Evolutionary conservation across 2,888 invertebrate genomes (phyloP).

Genomic region (Aleiodes leptofemur): DNA sequence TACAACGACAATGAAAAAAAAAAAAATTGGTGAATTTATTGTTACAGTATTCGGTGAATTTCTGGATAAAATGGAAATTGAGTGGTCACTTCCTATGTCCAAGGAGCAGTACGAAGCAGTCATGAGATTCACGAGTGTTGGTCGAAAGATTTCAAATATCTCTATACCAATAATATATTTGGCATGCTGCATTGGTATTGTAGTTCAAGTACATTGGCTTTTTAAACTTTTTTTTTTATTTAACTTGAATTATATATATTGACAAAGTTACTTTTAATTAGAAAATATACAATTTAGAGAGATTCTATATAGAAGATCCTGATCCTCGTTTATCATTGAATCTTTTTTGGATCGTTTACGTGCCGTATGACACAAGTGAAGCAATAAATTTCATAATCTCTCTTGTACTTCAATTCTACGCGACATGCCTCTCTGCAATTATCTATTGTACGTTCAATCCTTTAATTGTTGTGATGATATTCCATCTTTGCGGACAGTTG

Average conservation of each 20-base stretch:
- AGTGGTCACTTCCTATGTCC: constrained; percentile 46
- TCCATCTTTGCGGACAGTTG: constrained; percentile 53
- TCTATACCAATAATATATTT: constrained; percentile 54
- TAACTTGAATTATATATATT: constrained; percentile 1
- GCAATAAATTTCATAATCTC: constrained; percentile 38
- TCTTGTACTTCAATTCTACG: constrained; percentile 46
- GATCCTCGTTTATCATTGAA: constrained; percentile 18
- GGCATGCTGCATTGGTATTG: constrained; percentile 45
- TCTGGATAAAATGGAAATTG: constrained; percentile 37
- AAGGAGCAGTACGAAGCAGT: constrained; percentile 48
- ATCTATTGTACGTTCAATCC: constrained; percentile 44
- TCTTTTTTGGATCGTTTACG: constrained; percentile 28
- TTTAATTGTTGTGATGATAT: constrained; percentile 44
- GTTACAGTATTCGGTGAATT: constrained; percentile 31
- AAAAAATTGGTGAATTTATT: constrained; percentile 12
- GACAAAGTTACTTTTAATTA: neutral
- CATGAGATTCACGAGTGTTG: constrained; percentile 51
- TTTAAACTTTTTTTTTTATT: too few relatives aligned
- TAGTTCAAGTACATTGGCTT: constrained; percentile 26
- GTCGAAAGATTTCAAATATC: constrained; percentile 53
- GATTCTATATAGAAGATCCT: constrained; percentile 2
- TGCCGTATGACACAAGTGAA: constrained; percentile 32
- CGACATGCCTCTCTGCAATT: constrained; percentile 22
- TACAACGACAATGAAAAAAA: neutral
- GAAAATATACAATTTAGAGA: constrained; percentile 13